Evolutionary conservation across 2,113 vertebrate species (phyloP), one percentile per base, ranked within the genome.

Genomic region (Xerus inauris): DNA sequence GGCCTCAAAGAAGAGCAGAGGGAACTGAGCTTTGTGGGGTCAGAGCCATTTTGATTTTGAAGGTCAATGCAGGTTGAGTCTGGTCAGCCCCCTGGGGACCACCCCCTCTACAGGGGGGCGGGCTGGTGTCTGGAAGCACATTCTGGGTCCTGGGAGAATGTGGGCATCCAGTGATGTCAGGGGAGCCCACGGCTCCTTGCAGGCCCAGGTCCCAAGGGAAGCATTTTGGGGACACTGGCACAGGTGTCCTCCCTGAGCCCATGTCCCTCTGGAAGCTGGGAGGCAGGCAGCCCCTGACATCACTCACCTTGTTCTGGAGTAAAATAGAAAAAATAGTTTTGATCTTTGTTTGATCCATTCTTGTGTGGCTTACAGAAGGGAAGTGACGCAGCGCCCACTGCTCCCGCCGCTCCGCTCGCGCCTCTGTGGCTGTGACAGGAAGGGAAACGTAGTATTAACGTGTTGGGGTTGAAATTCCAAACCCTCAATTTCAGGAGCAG

Each of bases 401-500:
- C 32, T 30, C 67, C 54, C 7, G 5, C 1, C 2, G 45, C 54
- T 49, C 45, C 6, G 80, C n/a, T 6, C 24, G 10, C 30, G 65
- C 9, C 91, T 90, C 51, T 40, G 51, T 2, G 72, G 80, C 87
- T 69, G 51, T 42, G 92, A 92, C 87, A 69, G 89, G 57, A 89
- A 87, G 89, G 85, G 91, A 96, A 97, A 96, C 79, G 0, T 94
- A 85, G 47, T 47, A 90, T 97, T 97, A 98, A 97, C 75, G 92
- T 67, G 87, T 97, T 94, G 95, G 77, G 80, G 64, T 94, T 92
- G 95, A 97, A 96, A 95, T 97, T 90, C 92, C 93, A 97, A 96
- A 88, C 95, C 95, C 83, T 92, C 92, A 95, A 90, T 97, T 92
- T 92, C 47, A 81, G 94, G 65, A 90, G 45, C 45, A 91, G 77